phyloP scores from a whole-genome alignment of 2,888 invertebrate species.

The Caenorhabditis sinica region DNA sequence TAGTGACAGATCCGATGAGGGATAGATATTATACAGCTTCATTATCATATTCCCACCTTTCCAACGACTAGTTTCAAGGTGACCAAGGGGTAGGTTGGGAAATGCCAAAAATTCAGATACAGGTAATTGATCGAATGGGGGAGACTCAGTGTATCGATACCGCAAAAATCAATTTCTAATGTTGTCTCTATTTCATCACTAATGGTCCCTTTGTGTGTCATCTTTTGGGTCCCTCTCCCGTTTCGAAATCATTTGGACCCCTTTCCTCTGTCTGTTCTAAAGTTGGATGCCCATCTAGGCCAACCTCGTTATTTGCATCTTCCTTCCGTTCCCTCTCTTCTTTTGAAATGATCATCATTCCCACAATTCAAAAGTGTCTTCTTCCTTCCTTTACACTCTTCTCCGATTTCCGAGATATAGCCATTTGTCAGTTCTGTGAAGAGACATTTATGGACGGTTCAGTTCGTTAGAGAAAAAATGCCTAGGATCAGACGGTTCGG shows the following conservation, averaged over 20 bases:
- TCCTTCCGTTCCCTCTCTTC: constrained; percentile 14
- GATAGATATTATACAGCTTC: constrained; percentile 22
- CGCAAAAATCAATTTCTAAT: too few species aligned
- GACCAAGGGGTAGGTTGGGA: too few species aligned
- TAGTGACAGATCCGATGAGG: constrained; percentile 37
- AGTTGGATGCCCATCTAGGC: constrained; percentile 58
- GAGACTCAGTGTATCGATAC: too few species aligned
- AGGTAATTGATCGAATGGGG: too few species aligned
- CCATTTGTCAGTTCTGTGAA: neutral
- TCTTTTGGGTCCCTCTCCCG: neutral
- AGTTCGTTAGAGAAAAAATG: too few species aligned
- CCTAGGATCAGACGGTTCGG: too few species aligned
- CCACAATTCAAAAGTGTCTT: constrained; percentile 58
- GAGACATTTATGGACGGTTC: neutral
- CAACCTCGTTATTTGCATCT: constrained; percentile 42
- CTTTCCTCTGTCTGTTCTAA: constrained; percentile 1
- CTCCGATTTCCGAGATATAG: neutral
- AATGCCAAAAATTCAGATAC: too few species aligned
- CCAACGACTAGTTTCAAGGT: neutral
- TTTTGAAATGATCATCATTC: constrained; percentile 44
- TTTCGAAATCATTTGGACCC: constrained; percentile 32
- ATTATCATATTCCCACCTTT: constrained; percentile 52
- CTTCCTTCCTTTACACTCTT: constrained; percentile 1
- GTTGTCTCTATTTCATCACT: neutral
- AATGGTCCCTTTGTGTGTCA: neutral